phyloP scores from a whole-genome alignment of 2,888 invertebrate genomes.

The Chalcis sispes region DNA sequence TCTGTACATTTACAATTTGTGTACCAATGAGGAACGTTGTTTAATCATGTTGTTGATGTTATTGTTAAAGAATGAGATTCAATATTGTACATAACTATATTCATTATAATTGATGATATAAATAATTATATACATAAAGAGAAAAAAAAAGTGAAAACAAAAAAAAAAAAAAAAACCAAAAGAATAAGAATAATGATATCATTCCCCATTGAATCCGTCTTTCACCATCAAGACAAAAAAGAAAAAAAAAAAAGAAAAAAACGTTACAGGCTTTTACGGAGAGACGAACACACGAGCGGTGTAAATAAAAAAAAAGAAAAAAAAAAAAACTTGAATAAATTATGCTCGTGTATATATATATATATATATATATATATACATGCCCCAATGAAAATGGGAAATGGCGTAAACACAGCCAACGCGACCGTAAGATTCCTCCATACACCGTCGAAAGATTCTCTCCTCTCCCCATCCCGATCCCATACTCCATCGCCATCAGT shows the following conservation, averaged over 20 bases:
- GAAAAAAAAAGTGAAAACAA: conserved; percentile 49
- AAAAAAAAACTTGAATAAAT: background rate
- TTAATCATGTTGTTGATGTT: conserved; percentile 86
- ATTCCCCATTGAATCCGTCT: conserved; percentile 35
- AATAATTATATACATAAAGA: conserved; percentile 76
- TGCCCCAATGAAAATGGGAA: background rate
- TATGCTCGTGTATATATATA: background rate
- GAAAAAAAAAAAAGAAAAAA: background rate
- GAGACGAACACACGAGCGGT: background rate
- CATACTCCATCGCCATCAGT: background rate
- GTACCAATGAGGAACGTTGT: conserved; percentile 77
- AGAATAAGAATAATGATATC: conserved; percentile 39
- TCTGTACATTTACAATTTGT: conserved; percentile 77
- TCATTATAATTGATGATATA: conserved; percentile 82
- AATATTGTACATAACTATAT: conserved; percentile 87
- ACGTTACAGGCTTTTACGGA: conserved; percentile 1
- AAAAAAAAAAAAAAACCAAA: conserved; percentile 2
- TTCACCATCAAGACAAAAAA: background rate
- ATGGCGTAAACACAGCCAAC: conserved; percentile 1
- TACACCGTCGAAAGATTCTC: conserved; percentile 30
- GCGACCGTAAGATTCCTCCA: conserved; percentile 19
- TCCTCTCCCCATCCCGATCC: background rate
- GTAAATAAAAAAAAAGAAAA: background rate
- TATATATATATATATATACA: too few relatives aligned
- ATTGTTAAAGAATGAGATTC: conserved; percentile 86